Base-by-base conservation (phyloP, 2,797 vertebrate genomes). In the Taeniopygia guttata region DNA sequence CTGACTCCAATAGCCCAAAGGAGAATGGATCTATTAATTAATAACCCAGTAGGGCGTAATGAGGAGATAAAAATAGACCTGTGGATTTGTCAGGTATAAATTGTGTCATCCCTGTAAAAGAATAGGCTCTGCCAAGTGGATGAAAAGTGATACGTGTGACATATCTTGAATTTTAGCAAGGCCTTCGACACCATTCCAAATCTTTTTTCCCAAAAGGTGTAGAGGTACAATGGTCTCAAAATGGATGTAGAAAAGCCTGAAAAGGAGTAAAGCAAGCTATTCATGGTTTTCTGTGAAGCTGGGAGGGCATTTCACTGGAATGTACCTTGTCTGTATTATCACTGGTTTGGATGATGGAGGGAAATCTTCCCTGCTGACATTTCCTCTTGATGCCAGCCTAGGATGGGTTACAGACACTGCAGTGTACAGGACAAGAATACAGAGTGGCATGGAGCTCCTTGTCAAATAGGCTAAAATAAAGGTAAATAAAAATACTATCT, bases 41-140 rank as follows among this genome's bases (percentile, higher is more conserved):
- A 73, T 66, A 86, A 90, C 11, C 30, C 36, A 9, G 9, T 34
- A 62, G 26, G 90, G 36, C 58, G 36, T 78, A 90, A 89, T 94
- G 48, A 75, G 22, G 69, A 84, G 85, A 66, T 81, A 78, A 93
- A 92, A 95, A 91, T 77, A 93, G 66, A 72, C 40, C 13, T 81
- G 49, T 78, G 60, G 32, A 36, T 84, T 93, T 90, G 51, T 90
- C 76, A 75, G 48, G 26, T 80, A 62, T 42, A 68, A 81, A 66
- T 90, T 68, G 11, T 87, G 49, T 51, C 91, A 63, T 75, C 55
- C 46, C 26, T 75, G 22, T 78, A 30, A 78, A 74, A 75, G 69
- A 59, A n/a, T 68, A 54, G 70, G 63, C 80, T 54, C 54, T 81
- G 76, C 54, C 48, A 73, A 79, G 40, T 49, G 52, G 29, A 40